Percentiles rank a stretch among this genome's conserved stretches.
Conservation (phyloP, 2,888 invertebrate genomes). For the Meiosimyza decipiens region DNA sequence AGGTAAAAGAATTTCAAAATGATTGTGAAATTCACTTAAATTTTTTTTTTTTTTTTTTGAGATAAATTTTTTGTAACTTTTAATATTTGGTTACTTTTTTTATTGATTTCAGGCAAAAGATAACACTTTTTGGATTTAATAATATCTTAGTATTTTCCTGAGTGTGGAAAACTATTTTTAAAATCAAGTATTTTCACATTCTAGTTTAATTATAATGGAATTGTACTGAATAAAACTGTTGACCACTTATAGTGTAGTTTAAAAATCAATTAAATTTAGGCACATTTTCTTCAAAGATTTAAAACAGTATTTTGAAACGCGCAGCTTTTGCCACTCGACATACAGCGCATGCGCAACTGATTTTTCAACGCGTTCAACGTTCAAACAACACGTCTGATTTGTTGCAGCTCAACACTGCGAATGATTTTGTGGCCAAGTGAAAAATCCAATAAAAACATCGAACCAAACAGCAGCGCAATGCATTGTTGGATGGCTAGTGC, state of each 20-base stretch:
- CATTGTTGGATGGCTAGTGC: not conserved
- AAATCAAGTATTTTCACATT: too few species aligned
- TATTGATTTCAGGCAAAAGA: not conserved
- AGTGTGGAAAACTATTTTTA: too few species aligned
- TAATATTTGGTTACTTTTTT: not conserved
- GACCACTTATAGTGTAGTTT: not conserved
- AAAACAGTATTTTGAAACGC: too few species aligned
- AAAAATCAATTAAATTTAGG: too few species aligned
- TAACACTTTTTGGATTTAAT: not conserved
- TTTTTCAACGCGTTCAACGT: not conserved
- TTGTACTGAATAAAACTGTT: not conserved
- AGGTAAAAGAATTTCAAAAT: not conserved
- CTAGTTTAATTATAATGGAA: too few species aligned
- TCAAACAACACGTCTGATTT: conserved; percentile 17
- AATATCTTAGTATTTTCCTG: too few species aligned
- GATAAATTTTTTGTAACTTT: not conserved
- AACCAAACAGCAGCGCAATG: not conserved
- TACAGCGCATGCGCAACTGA: conserved; percentile 17
- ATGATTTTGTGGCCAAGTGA: conserved; percentile 23
- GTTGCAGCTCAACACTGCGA: conserved; percentile 31
- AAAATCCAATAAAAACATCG: conserved; percentile 20
- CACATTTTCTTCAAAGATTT: not conserved
- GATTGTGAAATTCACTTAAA: too few species aligned
- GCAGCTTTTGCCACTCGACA: too few species aligned
- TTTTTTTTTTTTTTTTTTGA: not conserved